Percentiles rank a stretch among this genome's conserved stretches.
Evolutionary conservation across 2,888 invertebrate genomes (phyloP).

Genomic region (Bellardia bayeri): DNA sequence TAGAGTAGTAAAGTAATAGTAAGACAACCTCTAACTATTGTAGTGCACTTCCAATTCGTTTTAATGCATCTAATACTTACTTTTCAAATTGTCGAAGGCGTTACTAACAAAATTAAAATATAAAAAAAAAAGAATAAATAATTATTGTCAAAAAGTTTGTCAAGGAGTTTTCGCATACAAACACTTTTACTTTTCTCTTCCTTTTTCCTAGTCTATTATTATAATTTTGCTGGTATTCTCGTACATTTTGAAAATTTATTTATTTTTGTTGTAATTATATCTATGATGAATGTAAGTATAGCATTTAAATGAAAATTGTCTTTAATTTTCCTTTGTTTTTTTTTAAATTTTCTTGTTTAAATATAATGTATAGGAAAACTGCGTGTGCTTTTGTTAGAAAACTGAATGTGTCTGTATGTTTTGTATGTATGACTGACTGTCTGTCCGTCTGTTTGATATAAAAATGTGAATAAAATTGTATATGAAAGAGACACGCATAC

Average conservation of each 20-base stretch:
- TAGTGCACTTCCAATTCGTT: background rate
- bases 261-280: conserved; percentile 56
- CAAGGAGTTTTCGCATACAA: conserved; percentile 21
- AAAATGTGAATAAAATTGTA: conserved; percentile 69
- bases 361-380: conserved; percentile 74
- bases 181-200: conserved; percentile 52
- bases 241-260: conserved; percentile 24
- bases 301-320: conserved; percentile 70
- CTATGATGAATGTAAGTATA: conserved; percentile 58
- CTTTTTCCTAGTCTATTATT: background rate
- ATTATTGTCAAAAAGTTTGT: conserved; percentile 30
- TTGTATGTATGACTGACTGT: conserved; percentile 33
- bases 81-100: conserved; percentile 8
- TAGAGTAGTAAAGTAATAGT: too few relatives aligned
- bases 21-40: background rate
- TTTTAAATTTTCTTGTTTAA: conserved; percentile 50
- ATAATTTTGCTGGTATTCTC: background rate
- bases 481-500: conserved; percentile 72
- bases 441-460: conserved; percentile 23
- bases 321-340: conserved; percentile 66
- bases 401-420: conserved; percentile 41
- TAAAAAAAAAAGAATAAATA: conserved; percentile 2
- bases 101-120: conserved; percentile 36
- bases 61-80: background rate
- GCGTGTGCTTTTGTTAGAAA: conserved; percentile 76